These are phyloP conservation scores for Ceratosolen solmsi DNA, from an alignment of 1,140 invertebrate genomes.

Conservation along the genomic window DNA sequence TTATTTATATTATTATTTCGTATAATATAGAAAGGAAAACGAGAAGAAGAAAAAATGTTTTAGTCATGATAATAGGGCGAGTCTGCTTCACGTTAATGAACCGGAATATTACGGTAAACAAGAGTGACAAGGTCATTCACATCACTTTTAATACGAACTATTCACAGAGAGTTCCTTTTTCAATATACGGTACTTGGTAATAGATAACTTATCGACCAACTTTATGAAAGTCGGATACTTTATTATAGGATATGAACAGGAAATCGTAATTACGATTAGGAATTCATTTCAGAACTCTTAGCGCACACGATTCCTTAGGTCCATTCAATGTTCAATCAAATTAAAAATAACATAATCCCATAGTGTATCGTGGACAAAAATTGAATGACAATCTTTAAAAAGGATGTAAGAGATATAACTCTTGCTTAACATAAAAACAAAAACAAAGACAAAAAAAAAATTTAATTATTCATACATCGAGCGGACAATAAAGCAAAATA, in stretches of 20 bases:
- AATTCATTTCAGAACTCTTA: too few relatives aligned
- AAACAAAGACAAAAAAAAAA: too few relatives aligned
- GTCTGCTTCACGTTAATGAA: neutral
- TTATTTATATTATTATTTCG: too few relatives aligned
- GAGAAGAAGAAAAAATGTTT: neutral
- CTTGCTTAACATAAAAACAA: too few relatives aligned
- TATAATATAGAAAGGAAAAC: too few relatives aligned
- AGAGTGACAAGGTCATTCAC: conserved; percentile 11
- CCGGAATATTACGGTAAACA: conserved; percentile 12
- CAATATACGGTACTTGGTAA: neutral
- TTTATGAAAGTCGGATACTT: neutral
- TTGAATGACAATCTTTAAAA: too few relatives aligned
- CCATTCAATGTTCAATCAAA: too few relatives aligned
- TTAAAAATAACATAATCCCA: too few relatives aligned
- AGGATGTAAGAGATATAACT: too few relatives aligned
- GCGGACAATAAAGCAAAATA: too few relatives aligned
- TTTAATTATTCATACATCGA: too few relatives aligned
- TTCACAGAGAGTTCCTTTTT: neutral
- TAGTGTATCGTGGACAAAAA: too few relatives aligned
- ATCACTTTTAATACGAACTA: neutral
- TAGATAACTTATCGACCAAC: neutral
- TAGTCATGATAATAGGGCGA: neutral
- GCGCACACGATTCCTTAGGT: neutral
- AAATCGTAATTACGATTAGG: neutral
- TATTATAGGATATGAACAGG: neutral